phyloP scores from a whole-genome alignment of 2,113 vertebrate species.

The Picathartes gymnocephalus region DNA sequence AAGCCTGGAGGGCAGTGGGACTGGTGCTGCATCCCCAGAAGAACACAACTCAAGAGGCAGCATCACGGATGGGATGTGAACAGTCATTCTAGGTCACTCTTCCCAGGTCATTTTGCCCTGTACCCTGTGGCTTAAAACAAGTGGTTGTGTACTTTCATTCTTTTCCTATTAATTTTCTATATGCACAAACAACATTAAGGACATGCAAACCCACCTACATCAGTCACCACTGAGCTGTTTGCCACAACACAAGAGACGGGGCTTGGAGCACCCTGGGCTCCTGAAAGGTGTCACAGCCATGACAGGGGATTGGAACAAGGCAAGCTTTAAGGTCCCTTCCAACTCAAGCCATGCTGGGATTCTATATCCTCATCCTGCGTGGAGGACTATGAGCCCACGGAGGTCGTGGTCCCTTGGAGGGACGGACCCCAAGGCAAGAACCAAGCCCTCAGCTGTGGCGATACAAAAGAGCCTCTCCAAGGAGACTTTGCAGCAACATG shows the following conservation, averaged over 20 bases:
- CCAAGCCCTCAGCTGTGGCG: no score
- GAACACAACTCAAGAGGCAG: not conserved
- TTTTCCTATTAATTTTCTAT: not conserved
- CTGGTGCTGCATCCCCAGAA: not conserved
- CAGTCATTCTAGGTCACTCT: not conserved
- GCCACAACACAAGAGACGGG: not conserved
- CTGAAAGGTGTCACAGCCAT: not conserved
- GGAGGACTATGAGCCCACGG: no score
- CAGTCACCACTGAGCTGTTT: accelerated
- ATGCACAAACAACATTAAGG: not conserved
- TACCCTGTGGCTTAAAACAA: not conserved
- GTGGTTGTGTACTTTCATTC: not conserved
- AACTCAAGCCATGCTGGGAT: not conserved
- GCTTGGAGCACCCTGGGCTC: not conserved
- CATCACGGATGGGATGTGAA: not conserved
- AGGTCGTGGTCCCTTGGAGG: no score
- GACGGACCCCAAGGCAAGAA: no score
- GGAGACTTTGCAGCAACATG: no score
- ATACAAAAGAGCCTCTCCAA: no score
- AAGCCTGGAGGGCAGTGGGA: not conserved
- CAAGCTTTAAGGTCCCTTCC: not conserved
- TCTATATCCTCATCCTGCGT: not conserved
- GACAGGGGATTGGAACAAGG: not conserved
- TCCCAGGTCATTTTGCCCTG: not conserved
- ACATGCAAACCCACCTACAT: not conserved